Evolutionary conservation across 2,888 invertebrate species (phyloP).

Genomic region (Theretra japonica): DNA sequence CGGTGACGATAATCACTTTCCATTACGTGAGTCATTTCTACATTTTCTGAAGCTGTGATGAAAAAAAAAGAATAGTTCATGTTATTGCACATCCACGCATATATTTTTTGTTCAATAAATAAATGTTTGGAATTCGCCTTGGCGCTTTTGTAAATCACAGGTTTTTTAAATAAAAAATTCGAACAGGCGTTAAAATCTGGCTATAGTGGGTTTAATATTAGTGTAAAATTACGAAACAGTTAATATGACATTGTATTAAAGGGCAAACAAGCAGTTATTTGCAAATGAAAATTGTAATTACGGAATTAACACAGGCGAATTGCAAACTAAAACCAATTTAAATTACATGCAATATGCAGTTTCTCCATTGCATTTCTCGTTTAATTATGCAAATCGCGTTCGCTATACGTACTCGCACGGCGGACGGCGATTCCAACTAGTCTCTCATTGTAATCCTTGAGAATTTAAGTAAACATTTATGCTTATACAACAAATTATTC

Average conservation of each 20-base stretch:
- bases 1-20: too few relatives aligned
- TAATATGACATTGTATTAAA: conserved; percentile 10
- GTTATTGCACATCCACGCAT: background rate
- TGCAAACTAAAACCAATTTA: conserved; percentile 36
- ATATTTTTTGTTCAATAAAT: background rate
- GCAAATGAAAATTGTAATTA: conserved; percentile 15
- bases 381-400: conserved; percentile 44
- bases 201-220: too few relatives aligned
- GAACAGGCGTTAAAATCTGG: too few relatives aligned
- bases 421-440: background rate
- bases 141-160: background rate
- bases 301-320: conserved; percentile 24
- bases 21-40: too few relatives aligned
- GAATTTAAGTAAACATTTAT: conserved; percentile 13
- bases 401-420: conserved; percentile 24
- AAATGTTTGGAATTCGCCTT: background rate
- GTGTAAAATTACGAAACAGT: background rate
- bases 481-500: background rate
- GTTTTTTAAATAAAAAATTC: too few relatives aligned
- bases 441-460: conserved; percentile 15
- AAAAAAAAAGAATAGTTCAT: background rate
- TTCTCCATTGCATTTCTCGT: conserved; percentile 40
- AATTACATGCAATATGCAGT: conserved; percentile 37
- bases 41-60: too few relatives aligned
- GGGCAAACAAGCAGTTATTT: conserved; percentile 7